Evolutionary conservation across 2,797 vertebrate genomes (phyloP).

Genomic region (Podarcis lilfordi): DNA sequence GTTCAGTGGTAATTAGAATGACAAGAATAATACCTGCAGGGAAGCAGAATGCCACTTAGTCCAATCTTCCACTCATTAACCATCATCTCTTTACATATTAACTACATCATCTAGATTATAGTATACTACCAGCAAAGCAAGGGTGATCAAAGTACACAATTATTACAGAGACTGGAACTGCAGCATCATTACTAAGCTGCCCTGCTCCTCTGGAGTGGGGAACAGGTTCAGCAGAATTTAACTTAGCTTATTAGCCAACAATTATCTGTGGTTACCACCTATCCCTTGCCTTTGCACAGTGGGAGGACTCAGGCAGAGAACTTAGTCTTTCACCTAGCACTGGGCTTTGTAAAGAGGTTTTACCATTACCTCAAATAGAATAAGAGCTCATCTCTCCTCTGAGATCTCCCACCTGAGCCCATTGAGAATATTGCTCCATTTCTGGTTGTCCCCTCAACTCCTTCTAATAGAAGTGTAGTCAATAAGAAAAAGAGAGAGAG

Average conservation of each 20-base stretch:
- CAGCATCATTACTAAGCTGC: not conserved
- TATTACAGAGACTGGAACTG: not conserved
- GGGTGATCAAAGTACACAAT: slow-evolving; percentile 24
- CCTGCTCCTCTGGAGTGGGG: not conserved
- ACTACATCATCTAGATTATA: slow-evolving; percentile 5
- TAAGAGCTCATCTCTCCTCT: not conserved
- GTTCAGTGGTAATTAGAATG: not conserved
- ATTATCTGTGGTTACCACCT: not conserved
- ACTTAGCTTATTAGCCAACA: not conserved
- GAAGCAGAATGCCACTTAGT: not conserved
- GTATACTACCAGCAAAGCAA: not conserved
- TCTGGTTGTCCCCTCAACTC: not conserved
- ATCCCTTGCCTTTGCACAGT: not conserved
- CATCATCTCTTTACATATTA: slow-evolving; percentile 24
- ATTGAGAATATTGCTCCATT: not conserved
- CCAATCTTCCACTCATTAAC: slow-evolving; percentile 11
- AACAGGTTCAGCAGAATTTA: not conserved
- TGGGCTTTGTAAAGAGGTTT: not conserved
- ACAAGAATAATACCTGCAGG: not conserved
- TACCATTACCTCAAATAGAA: not conserved
- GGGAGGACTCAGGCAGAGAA: not conserved
- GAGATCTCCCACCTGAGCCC: not conserved
- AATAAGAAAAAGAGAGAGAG: not conserved
- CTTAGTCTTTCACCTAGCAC: not conserved
- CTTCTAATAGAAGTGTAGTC: not conserved